Base-by-base conservation (phyloP, 1,140 invertebrate genomes). In the Leptinotarsa texana region DNA sequence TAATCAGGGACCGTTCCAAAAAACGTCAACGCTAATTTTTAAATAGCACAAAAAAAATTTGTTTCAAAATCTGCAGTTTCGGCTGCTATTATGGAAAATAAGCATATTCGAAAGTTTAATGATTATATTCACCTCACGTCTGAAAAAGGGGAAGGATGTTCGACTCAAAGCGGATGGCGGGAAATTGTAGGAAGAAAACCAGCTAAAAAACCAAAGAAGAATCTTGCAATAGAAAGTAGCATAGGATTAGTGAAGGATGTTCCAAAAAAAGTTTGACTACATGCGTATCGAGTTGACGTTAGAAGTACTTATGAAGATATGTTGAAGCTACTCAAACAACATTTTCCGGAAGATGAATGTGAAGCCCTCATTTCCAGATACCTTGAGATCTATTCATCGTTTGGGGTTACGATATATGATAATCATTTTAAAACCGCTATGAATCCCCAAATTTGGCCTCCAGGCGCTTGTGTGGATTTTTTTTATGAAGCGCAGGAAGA, bases 11-110 rank as follows among this genome's bases (percentile, higher is more conserved):
- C 49, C n/a, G 8, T 65, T 13, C 18, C 18, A 22, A 65, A 22
- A 6, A 65, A 65, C 24, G 13, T 8, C 18, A 17, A 21, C 13
- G 4, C 1, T 15, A 21, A 65, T 65, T 22, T n/a, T 65, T 21
- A 24, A 21, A 13, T 22, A 65, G 18, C 21, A 22, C 63, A 65
- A 8, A 11, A 27, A n/a, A 65, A 65, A 27, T 15, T 13, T 15
- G 21, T 65, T 4, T 57, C 13, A 57, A 57, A 57, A 57, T 57
- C 49, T 13, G 49, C 49, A 57, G 49, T 57, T 1, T 24, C 18
- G 18, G 21, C 63, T 21, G 63, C 21, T 65, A 65, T 65, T 65
- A 27, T 22, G 63, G 63, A 65, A 65, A 27, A 22, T 65, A 21
- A 65, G 21, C 21, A 22, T 65, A 65, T 24, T 21, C 17, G 6